A percentile compares a stretch with the other conserved stretches of the same genome.
Evolutionary conservation across 2,113 vertebrate species (phyloP).

Genomic region (Jaculus jaculus): DNA sequence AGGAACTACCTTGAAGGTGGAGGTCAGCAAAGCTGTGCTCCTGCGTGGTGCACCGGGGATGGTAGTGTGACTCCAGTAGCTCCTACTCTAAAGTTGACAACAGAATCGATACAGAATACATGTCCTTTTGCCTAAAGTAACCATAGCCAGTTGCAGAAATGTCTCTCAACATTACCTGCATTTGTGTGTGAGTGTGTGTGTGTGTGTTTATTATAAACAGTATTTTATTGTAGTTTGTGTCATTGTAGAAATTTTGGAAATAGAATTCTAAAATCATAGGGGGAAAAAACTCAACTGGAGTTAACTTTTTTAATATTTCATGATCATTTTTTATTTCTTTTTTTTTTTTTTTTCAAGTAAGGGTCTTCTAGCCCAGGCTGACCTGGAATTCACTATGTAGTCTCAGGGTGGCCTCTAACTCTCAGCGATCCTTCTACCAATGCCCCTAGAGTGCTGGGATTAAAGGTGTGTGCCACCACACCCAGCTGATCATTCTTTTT

Average conservation of each 20-base stretch:
- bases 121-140: not conserved
- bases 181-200: not conserved
- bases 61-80: not conserved
- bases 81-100: not conserved
- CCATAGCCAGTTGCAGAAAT: not conserved
- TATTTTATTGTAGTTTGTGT: conserved; percentile 1
- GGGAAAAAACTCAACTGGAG: not conserved
- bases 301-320: not conserved
- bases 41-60: not conserved
- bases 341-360: too few relatives aligned
- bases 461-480: too few relatives aligned
- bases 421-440: too few relatives aligned
- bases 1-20: not conserved
- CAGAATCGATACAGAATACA: not conserved
- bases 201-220: not conserved
- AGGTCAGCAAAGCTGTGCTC: not conserved
- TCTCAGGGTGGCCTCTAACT: too few relatives aligned
- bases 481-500: too few relatives aligned
- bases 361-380: too few relatives aligned
- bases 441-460: too few relatives aligned
- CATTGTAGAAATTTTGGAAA: not conserved
- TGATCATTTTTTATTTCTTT: too few relatives aligned
- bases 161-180: not conserved
- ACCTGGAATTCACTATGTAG: too few relatives aligned
- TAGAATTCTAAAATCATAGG: not conserved